Base-by-base conservation (phyloP, 2,888 invertebrate genomes). In the Drosophila hamatofila region DNA sequence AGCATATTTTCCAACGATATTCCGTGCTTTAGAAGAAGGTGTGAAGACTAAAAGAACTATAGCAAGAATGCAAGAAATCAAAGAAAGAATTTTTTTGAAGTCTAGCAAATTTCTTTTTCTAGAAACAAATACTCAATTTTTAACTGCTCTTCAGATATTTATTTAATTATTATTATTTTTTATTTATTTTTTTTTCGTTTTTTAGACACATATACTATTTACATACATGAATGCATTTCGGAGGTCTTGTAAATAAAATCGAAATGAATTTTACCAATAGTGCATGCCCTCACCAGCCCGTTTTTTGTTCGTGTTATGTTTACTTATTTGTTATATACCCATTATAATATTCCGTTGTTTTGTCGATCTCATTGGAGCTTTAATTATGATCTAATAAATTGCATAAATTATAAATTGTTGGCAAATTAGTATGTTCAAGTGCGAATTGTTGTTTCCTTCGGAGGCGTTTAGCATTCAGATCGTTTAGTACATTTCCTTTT, bases 221-320 rank as follows among this genome's bases (percentile, higher is more conserved):
- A 61, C 56, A 63, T 52, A 3, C 52, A 16, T 46, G 35, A 60
- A 35, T 52, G 65, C 55, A 35, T 75, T 72, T 68, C 67, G 68
- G 72, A 44, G 63, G 23, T 44, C 51, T 42, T 49, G 25, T 11
- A 44, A 44, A 42, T 27, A 7, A 27, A 54, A 11, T 56, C 46
- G 69, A 44, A 57, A 74, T 75, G 76, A 79, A 78, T 79, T 83
- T 81, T 78, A 83, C 52, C 72, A 69, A 56, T 27, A 80, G 70
- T 89, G 81, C 80, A 83, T 90, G 90, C 83, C 87, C 84, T 81
- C 83, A 91, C 89, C 91, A 91, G 91, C 91, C 91, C 91, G 78
- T 69, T 62, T 78, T 69, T 62, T 62, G 18, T 33, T 67, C 62
- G 58, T 44, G 51, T 52, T 57, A 48, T 69, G 35, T 39, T 44